Evolutionary conservation across 2,888 invertebrate genomes (phyloP), one percentile per base, ranked within the genome.

Genomic region (Scaptomyza tumidula): DNA sequence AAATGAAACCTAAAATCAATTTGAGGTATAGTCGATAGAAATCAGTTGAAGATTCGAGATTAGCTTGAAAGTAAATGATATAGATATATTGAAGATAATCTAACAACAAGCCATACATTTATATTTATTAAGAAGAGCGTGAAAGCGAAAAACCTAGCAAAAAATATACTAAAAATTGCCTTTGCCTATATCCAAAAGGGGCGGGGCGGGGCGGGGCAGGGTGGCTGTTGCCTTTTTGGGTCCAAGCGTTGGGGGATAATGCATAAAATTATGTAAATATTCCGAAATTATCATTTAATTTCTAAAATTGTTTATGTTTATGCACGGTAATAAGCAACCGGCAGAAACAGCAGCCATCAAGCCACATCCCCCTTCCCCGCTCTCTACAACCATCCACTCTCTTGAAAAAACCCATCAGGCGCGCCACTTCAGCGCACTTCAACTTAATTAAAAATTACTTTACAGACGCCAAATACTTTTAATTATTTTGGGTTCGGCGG

Each of bases 371-470:
- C 14, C 24, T 3, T 3, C n/a, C 3, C 1, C 14, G 1, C 0
- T 2, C 3, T 16, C 11, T 19, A 24, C 16, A 56, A 56, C 63
- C 63, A 71, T 57, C 69, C 33, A 1, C 9, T 39, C 39, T 39
- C 3, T 43, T 9, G 14, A 46, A 29, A 31, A 45, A 63, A 53
- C 35, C 75, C 68, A 75, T 64, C 72, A 72, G 56, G 44, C 31
- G 56, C 46, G 49, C 57, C 44, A 72, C 73, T 86, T 80, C 59
- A 72, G 53, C 80, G 80, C 80, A 84, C 85, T 85, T 85, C 86
- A 86, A 85, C 85, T 84, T 85, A 85, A 85, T 85, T 85, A 86
- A 85, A 85, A 85, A 85, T 85, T 85, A 85, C 85, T 84, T 86
- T 85, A 86, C 86, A 84, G 85, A 80, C 84, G 82, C 86, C 82